phyloP scores from a whole-genome alignment of 2,113 vertebrate genomes.

The Clarias batrachus region DNA sequence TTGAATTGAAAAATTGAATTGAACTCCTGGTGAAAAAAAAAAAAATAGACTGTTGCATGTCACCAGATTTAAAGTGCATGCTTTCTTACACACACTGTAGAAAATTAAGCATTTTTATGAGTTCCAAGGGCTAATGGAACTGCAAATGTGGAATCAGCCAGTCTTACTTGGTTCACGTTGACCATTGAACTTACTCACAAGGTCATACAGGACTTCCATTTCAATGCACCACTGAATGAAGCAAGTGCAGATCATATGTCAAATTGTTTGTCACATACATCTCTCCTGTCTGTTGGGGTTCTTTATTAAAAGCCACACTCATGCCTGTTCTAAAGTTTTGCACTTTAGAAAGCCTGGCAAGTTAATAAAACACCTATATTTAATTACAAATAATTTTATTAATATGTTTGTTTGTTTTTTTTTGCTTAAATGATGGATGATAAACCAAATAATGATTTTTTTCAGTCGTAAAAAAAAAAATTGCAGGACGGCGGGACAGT shows the following conservation, averaged over 20 bases:
- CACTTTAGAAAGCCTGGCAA: not conserved
- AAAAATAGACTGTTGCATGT: not conserved
- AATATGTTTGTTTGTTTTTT: not conserved
- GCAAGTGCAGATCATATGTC: constrained; percentile 10
- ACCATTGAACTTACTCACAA: constrained; percentile 13
- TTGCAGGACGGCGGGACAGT: too few relatives aligned
- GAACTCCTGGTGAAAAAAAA: too few relatives aligned
- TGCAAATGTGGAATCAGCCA: not conserved
- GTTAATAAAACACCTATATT: not conserved
- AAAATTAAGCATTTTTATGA: not conserved
- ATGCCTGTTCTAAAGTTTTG: not conserved
- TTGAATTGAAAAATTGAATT: too few relatives aligned
- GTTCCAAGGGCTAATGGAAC: not conserved
- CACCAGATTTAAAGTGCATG: not conserved
- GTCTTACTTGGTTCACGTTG: not conserved
- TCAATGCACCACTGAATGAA: constrained; percentile 6
- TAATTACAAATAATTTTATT: not conserved
- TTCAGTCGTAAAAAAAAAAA: not conserved
- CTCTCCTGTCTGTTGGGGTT: not conserved
- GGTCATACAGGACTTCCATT: not conserved
- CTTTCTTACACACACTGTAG: not conserved
- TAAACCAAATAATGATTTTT: not conserved
- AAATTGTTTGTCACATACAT: constrained; percentile 10
- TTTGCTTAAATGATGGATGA: not conserved
- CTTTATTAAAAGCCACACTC: not conserved